Base-by-base conservation (phyloP, 2,113 vertebrate species). In the Rhinolophus sinicus region DNA sequence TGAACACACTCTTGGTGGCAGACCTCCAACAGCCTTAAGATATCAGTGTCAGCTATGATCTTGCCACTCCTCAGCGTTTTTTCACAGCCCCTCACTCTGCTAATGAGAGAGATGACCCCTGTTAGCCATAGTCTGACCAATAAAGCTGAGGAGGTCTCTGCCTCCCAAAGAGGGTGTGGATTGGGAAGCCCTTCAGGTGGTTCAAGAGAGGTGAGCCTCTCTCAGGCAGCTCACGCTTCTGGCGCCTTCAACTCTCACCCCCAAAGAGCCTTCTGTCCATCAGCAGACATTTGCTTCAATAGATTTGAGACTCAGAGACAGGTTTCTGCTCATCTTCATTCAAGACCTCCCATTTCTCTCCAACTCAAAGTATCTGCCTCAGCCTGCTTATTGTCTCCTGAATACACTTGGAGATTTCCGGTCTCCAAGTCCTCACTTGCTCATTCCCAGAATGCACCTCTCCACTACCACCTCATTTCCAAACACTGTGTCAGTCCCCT, bases 31-130 rank as follows among this genome's bases (percentile, higher is more conserved):
- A 72, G 54, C 40, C 18, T 1, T 62, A 56, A 84, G 96, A 80
- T 2, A 0, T 81, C 47, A 50, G 12, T 2, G 0, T 81, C 47
- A 50, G 12, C 85, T 92, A 69, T 91, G 52, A 47, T 13, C 97
- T 38, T 87, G 78, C 90, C 86, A 93, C 82, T 0, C 2, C 78
- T 95, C 81, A 22, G 40, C 54, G 86, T 47, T 47, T 70, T 60
- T 19, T 70, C 52, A 6, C 6, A 44, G 40, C 18, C 44, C 52
- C 6, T 87, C 4, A 0, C 26, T 81, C 97, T 80, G 75, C 94
- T 98, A 92, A 97, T 95, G 94, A 95, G 96, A 89, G 96, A 94
- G 80, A 35, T 7, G 13, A 95, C 77, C 92, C 76, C 97, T 97
- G 95, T 92, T 26, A 83, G 72, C 85, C 88, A 14, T 58, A 88